Evolutionary conservation across 2,888 invertebrate genomes (phyloP).

Genomic region (Dolichopus griseipennis): DNA sequence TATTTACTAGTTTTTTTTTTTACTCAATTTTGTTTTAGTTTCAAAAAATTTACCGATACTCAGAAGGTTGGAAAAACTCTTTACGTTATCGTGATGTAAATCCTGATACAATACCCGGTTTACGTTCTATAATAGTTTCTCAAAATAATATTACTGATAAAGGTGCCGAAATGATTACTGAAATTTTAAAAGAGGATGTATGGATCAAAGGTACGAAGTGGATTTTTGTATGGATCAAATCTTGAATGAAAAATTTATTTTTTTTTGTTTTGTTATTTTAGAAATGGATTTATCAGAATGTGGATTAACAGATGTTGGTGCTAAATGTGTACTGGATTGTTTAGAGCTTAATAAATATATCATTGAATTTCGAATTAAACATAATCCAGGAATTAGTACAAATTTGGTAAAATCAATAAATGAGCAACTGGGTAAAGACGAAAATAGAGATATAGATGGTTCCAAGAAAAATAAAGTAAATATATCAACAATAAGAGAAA

Average conservation of each 20-base stretch:
- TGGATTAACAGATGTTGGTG: constrained; percentile 57
- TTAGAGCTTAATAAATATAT: constrained; percentile 57
- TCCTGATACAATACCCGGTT: constrained; percentile 61
- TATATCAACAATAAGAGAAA: constrained; percentile 29
- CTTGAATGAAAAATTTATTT: neutral
- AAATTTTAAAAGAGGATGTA: constrained; percentile 64
- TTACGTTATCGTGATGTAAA: constrained; percentile 67
- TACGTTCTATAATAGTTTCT: constrained; percentile 60
- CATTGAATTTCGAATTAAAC: constrained; percentile 58
- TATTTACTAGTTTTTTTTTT: neutral
- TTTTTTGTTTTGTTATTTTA: constrained; percentile 18
- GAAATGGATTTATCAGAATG: constrained; percentile 69
- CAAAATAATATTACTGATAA: constrained; percentile 60
- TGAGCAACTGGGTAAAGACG: constrained; percentile 42
- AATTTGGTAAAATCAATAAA: constrained; percentile 46
- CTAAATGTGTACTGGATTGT: constrained; percentile 50
- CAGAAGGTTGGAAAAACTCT: constrained; percentile 74
- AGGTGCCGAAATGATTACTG: constrained; percentile 53
- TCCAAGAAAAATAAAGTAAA: constrained; percentile 31
- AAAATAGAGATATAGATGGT: constrained; percentile 22
- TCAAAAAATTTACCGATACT: constrained; percentile 63
- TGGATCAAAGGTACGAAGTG: constrained; percentile 59
- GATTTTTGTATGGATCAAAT: neutral
- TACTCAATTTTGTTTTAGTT: constrained; percentile 38
- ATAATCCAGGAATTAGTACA: constrained; percentile 49